A percentile compares a stretch with the other conserved stretches of the same genome.
phyloP scores from a whole-genome alignment of 2,888 invertebrate species.

The Eudemis profundana region DNA sequence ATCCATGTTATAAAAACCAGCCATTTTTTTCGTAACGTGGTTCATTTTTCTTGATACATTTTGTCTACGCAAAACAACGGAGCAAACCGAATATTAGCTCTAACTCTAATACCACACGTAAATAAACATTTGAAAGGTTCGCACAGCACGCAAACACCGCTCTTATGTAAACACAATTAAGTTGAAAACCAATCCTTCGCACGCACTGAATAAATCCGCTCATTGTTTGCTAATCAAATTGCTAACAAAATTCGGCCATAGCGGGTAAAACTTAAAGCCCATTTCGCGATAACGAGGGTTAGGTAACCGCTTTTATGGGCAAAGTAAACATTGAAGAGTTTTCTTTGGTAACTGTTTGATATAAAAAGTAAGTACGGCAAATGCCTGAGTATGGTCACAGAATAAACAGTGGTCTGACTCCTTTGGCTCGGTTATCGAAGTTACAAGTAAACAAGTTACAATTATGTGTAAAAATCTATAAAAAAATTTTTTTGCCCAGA shows the following conservation, averaged over 20 bases:
- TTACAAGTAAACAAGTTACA: too few relatives aligned
- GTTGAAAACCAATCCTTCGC: constrained; percentile 2
- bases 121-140: constrained; percentile 23
- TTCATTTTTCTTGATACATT: background rate
- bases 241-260: constrained; percentile 33
- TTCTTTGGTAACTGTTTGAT: constrained; percentile 35
- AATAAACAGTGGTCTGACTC: too few relatives aligned
- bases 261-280: constrained; percentile 24
- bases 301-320: constrained; percentile 40
- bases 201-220: constrained; percentile 21
- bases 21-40: background rate
- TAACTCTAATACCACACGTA: constrained; percentile 28
- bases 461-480: too few relatives aligned
- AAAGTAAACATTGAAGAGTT: constrained; percentile 38
- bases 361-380: constrained; percentile 30
- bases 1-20: too few relatives aligned
- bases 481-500: too few relatives aligned
- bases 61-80: constrained; percentile 17
- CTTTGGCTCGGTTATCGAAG: too few relatives aligned
- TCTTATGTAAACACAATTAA: constrained; percentile 7
- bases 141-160: constrained; percentile 4
- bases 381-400: background rate
- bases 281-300: constrained; percentile 33
- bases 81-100: constrained; percentile 23
- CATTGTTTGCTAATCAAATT: constrained; percentile 40